These are phyloP conservation scores for Scaptomyza polygonia DNA, from an alignment of 2,888 invertebrate species.

Conservation along the genomic window DNA sequence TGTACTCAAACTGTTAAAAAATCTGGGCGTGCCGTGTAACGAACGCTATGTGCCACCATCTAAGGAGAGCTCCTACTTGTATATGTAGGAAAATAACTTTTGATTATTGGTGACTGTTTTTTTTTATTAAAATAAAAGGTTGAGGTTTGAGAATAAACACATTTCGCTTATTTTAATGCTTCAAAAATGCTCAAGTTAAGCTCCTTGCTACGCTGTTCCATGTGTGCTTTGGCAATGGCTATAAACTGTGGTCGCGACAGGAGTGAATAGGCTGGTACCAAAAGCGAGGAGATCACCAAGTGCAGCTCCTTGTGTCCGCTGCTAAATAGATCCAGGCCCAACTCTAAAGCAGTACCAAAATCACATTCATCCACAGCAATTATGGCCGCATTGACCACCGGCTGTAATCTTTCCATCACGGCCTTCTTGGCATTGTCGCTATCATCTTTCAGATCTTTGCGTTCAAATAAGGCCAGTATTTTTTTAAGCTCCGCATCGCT, in stretches of 20 bases:
- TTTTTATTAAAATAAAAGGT: slow-evolving; percentile 43
- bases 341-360: slow-evolving; percentile 95
- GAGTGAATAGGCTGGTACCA: slow-evolving; percentile 91
- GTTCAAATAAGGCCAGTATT: slow-evolving; percentile 88
- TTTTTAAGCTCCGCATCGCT: slow-evolving; percentile 89
- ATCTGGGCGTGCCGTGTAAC: slow-evolving; percentile 70
- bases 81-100: slow-evolving; percentile 57
- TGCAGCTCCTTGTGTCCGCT: slow-evolving; percentile 90
- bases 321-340: slow-evolving; percentile 93
- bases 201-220: slow-evolving; percentile 88
- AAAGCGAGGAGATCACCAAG: slow-evolving; percentile 87
- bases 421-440: slow-evolving; percentile 85
- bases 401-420: slow-evolving; percentile 89
- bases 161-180: slow-evolving; percentile 39
- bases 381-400: slow-evolving; percentile 89
- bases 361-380: slow-evolving; percentile 96
- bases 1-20: slow-evolving; percentile 75
- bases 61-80: slow-evolving; percentile 80
- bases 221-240: slow-evolving; percentile 90
- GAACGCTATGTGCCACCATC: slow-evolving; percentile 72
- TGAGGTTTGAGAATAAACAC: slow-evolving; percentile 28
- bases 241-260: slow-evolving; percentile 90
- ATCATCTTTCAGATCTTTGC: slow-evolving; percentile 82
- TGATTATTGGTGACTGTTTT: slow-evolving; percentile 25
- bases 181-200: slow-evolving; percentile 85